phyloP scores from a whole-genome alignment of 2,113 vertebrate genomes.

The Pelecanus crispus region DNA sequence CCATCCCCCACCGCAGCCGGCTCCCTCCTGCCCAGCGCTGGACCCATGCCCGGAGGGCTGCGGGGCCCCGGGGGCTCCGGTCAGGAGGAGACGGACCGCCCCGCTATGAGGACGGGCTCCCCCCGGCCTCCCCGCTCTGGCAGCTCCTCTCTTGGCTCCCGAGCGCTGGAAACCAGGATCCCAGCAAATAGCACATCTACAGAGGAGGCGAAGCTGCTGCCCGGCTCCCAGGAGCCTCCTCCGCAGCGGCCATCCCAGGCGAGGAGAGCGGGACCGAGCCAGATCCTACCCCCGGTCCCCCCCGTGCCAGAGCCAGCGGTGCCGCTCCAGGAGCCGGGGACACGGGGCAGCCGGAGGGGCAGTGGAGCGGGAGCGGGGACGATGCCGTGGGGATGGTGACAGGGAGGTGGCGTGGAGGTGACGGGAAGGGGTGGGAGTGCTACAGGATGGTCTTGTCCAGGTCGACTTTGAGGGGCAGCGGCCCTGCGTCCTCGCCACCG shows the following conservation, averaged over 20 bases:
- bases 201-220: background rate
- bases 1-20: constrained; percentile 44
- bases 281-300: rapidly evolving
- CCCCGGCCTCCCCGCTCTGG: background rate
- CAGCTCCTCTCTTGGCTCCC: background rate
- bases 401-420: background rate
- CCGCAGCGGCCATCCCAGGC: background rate
- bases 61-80: constrained; percentile 23
- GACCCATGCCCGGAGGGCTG: constrained; percentile 34
- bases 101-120: background rate
- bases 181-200: background rate
- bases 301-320: background rate
- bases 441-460: constrained; percentile 85
- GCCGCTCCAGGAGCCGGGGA: background rate
- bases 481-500: constrained; percentile 76
- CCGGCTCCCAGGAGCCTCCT: background rate
- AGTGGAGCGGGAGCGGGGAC: rapidly evolving
- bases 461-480: constrained; percentile 88
- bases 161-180: background rate
- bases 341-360: background rate
- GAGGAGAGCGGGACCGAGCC: background rate
- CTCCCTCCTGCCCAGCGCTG: constrained; percentile 45
- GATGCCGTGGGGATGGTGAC: background rate
- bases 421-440: background rate
- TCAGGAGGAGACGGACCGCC: background rate